Conservation (phyloP, 1,140 invertebrate genomes). For the Babylonia areolata region DNA sequence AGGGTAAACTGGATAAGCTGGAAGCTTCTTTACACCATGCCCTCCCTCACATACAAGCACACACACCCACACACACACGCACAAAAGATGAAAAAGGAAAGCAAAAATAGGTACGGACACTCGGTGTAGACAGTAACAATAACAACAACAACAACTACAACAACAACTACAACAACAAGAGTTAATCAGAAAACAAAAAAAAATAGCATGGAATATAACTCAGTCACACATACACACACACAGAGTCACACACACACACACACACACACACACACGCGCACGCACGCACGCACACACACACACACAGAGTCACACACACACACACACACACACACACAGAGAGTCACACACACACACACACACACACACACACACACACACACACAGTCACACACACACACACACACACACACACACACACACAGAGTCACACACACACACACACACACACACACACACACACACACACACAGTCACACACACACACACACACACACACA, state of each 20-base stretch:
- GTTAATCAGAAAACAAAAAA: too few species aligned
- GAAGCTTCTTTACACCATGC: too few species aligned
- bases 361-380: background rate
- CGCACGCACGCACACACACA: background rate
- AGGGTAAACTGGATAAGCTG: too few species aligned
- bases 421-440: background rate
- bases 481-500: background rate
- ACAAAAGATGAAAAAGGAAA: too few species aligned
- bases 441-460: background rate
- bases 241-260: background rate
- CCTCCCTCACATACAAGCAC: too few species aligned
- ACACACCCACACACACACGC: too few species aligned
- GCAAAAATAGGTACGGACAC: too few species aligned
- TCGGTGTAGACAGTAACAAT: too few species aligned
- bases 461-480: background rate
- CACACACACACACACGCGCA: background rate
- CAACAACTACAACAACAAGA: too few species aligned
- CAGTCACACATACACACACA: background rate
- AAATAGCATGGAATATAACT: too few species aligned
- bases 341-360: background rate
- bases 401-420: slow-evolving; percentile 4
- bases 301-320: background rate
- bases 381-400: background rate
- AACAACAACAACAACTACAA: too few species aligned
- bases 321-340: background rate